Conservation (phyloP, 2,888 invertebrate genomes). For the Drosophila paramelanica region DNA sequence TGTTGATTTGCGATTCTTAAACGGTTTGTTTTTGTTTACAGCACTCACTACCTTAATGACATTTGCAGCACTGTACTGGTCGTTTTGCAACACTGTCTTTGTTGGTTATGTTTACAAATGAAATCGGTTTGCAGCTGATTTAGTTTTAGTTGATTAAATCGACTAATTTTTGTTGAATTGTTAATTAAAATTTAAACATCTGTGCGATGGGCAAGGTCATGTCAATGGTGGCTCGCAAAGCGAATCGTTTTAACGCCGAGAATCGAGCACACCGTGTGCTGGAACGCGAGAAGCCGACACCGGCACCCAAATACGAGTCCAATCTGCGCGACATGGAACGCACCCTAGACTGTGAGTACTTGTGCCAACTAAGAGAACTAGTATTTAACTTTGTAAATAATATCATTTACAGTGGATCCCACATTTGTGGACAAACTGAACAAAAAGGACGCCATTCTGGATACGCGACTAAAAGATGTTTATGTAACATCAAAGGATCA, state of each 20-base stretch:
- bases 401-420: conserved; percentile 86
- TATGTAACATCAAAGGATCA: conserved; percentile 89
- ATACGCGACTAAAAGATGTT: conserved; percentile 89
- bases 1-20: conserved; percentile 1
- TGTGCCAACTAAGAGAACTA: accelerated
- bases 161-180: conserved; percentile 16
- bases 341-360: conserved; percentile 86
- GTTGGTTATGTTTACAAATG: conserved; percentile 70
- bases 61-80: neutral
- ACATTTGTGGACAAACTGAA: conserved; percentile 87
- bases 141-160: conserved; percentile 2
- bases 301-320: conserved; percentile 89
- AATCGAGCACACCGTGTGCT: conserved; percentile 90
- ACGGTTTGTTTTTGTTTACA: conserved; percentile 47
- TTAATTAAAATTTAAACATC: conserved; percentile 38
- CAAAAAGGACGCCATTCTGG: conserved; percentile 88
- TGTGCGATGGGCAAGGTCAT: conserved; percentile 88
- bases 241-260: conserved; percentile 90
- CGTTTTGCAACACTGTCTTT: conserved; percentile 51
- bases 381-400: neutral
- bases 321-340: conserved; percentile 88
- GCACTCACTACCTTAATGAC: neutral
- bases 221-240: conserved; percentile 87
- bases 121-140: conserved; percentile 12
- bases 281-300: conserved; percentile 88